Conservation (phyloP, 2,113 vertebrate species). For the Malurus cyaneus region DNA sequence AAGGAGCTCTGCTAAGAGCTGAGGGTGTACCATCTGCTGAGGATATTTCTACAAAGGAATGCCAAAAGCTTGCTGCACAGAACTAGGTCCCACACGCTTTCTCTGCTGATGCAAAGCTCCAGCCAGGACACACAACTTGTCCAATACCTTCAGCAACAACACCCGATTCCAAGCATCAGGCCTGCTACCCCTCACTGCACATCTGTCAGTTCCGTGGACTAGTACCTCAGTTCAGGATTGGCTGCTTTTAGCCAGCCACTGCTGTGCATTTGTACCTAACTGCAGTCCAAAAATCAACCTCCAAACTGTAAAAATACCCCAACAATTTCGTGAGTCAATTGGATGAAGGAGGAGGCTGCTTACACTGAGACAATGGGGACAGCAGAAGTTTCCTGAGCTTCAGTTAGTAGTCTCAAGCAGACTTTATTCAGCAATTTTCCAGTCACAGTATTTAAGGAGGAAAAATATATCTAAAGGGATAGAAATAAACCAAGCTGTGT, state of each 20-base stretch:
- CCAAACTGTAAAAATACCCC: neutral
- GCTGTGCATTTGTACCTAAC: neutral
- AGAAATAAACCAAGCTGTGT: neutral
- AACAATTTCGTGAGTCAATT: rapidly evolving
- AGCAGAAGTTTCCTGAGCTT: neutral
- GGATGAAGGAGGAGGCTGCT: neutral
- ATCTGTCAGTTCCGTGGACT: rapidly evolving
- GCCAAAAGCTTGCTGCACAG: neutral
- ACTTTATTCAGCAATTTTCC: neutral
- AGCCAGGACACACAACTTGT: neutral
- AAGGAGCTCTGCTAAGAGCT: neutral
- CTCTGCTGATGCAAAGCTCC: neutral
- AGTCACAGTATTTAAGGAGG: neutral
- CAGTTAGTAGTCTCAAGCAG: neutral
- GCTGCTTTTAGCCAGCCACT: neutral
- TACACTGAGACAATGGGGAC: neutral
- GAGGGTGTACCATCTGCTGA: neutral
- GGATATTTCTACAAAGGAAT: neutral
- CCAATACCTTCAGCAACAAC: neutral
- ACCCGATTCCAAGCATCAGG: neutral
- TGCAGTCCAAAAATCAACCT: neutral
- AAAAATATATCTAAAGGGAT: neutral
- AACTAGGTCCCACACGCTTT: neutral
- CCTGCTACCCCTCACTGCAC: neutral
- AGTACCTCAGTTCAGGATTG: neutral